A percentile compares a stretch with the other conserved stretches of the same genome.
Evolutionary conservation across 1,140 invertebrate genomes (phyloP).

Genomic region (Dysdera silvatica): DNA sequence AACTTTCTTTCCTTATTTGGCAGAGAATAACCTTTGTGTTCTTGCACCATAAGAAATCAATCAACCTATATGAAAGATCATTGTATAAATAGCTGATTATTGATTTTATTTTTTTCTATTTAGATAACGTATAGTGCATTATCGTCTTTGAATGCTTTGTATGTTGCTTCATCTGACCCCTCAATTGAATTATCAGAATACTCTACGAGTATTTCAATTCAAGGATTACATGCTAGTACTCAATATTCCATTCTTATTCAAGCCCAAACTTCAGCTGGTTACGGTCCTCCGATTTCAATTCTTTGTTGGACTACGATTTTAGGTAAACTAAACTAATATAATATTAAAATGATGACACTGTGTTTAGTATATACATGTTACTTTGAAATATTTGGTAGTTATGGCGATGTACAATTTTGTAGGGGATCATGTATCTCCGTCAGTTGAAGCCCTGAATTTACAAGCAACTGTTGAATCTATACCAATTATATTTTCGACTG

Average conservation of each 20-base stretch:
- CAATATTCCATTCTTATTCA: neutral
- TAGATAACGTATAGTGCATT: slow-evolving; percentile 7
- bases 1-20: no score
- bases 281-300: neutral
- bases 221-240: slow-evolving; percentile 15
- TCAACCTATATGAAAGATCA: no score
- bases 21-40: no score
- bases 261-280: slow-evolving; percentile 5
- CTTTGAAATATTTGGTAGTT: no score
- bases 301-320: slow-evolving; percentile 13
- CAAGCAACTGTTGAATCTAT: slow-evolving; percentile 20
- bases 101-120: neutral
- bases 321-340: neutral
- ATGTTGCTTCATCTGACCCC: neutral
- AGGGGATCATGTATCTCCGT: slow-evolving; percentile 21
- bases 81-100: neutral
- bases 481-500: slow-evolving; percentile 17
- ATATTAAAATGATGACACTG: neutral
- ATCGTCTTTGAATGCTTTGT: slow-evolving; percentile 12
- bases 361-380: neutral
- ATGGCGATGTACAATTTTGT: no score
- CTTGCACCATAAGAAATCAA: no score
- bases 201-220: neutral
- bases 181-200: neutral
- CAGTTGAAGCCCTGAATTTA: neutral